Evolutionary conservation across 1,140 invertebrate genomes (phyloP).

Genomic region (Yoshiicerus persimilis): DNA sequence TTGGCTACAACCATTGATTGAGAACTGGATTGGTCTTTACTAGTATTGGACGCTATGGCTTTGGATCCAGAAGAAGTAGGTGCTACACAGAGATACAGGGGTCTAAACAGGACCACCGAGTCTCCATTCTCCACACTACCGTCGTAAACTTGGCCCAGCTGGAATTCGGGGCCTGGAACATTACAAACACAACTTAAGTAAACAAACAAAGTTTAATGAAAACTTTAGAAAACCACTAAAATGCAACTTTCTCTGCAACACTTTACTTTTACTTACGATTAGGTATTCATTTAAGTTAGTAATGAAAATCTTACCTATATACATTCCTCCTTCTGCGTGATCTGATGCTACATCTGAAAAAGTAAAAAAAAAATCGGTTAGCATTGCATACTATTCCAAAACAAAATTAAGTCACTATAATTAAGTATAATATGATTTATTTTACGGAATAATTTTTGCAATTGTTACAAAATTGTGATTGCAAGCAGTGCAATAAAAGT

Average conservation of each 20-base stretch:
- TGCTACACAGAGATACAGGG: constrained; percentile 66
- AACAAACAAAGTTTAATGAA: neutral
- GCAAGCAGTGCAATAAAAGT: no score
- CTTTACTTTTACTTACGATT: no score
- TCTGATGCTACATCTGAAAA: constrained; percentile 66
- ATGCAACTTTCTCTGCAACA: no score
- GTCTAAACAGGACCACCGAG: constrained; percentile 66
- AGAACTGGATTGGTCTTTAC: constrained; percentile 6
- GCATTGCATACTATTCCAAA: no score
- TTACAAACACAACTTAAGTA: no score
- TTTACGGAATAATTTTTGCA: no score
- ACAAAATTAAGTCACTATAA: no score
- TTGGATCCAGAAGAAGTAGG: neutral
- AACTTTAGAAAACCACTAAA: neutral
- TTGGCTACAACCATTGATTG: neutral
- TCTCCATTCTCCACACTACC: constrained; percentile 60
- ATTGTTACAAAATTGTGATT: no score
- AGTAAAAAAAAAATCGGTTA: no score
- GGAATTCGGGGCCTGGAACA: constrained; percentile 66
- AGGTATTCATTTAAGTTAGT: no score
- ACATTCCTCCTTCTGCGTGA: constrained; percentile 77
- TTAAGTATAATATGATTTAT: no score
- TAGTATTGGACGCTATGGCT: constrained; percentile 17
- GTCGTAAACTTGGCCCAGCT: constrained; percentile 79
- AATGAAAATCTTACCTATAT: constrained; percentile 61